Evolutionary conservation across 2,888 invertebrate genomes (phyloP), one percentile per base, ranked within the genome.

Genomic region (Tachystola acroxantha): DNA sequence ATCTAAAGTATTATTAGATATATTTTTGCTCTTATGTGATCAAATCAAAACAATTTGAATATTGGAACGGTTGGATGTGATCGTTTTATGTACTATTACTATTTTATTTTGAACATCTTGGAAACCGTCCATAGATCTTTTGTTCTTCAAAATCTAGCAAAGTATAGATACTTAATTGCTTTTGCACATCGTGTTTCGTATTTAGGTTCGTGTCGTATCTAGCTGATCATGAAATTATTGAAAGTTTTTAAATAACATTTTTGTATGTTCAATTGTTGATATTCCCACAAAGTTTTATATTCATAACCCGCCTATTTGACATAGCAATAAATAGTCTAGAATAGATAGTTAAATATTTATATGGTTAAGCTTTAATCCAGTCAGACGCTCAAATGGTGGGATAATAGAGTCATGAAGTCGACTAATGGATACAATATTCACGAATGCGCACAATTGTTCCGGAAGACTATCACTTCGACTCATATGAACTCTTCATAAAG

Each of bases 241-340:
- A 28, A 41, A 34, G 19, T 42, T 36, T 43, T 50, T 43, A 47
- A 47, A 40, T 40, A 42, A 39, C 45, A 41, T 29, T 55, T 64
- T 63, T 57, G 53, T 64, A 64, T 56, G 54, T 61, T 65, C 70
- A 74, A 71, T 73, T 66, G 70, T 79, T 77, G 62, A 64, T 56
- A 60, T 54, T n/a, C 62, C 68, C 70, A 73, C 67, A 64, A 67
- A 61, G 53, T 64, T 69, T 68, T 72, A 71, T 72, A 80, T 76
- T 72, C 64, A 78, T 73, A 78, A 74, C 85, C 85, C 85, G 85
- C 84, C 84, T 85, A 85, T 79, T 74, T 77, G 78, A 81, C 70
- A 82, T 85, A 86, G 86, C 85, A 86, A 86, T 86, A 86, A 84
- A 84, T 85, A 84, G 69, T 56, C 62, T 82, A 84, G 80, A 77